Conservation (phyloP, 2,113 vertebrate genomes). For the Scalopus aquaticus region DNA sequence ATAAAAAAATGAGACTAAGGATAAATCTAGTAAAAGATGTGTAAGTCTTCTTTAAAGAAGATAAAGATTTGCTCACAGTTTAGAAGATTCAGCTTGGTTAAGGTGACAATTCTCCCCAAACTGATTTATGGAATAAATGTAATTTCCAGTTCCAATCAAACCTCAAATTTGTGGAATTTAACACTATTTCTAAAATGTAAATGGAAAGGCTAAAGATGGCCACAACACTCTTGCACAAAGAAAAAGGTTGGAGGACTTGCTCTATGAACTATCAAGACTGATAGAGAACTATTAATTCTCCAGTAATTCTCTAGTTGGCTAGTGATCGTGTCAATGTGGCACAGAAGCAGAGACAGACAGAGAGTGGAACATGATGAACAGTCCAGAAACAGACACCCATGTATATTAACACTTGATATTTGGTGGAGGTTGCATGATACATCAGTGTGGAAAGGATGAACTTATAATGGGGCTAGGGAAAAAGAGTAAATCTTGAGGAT, state of each 20-base stretch:
- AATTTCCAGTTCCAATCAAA: background rate
- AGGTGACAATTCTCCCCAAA: background rate
- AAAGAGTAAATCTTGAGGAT: background rate
- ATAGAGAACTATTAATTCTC: background rate
- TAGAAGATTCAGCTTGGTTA: background rate
- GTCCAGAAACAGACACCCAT: background rate
- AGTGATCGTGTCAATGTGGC: background rate
- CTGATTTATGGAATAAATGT: conserved; percentile 9
- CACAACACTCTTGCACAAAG: background rate
- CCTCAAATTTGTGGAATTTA: background rate
- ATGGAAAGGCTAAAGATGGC: background rate
- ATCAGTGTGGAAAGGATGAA: background rate
- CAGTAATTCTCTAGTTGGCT: no score
- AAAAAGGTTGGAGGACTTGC: background rate
- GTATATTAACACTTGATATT: background rate
- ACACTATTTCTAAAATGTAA: background rate
- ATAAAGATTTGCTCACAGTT: background rate
- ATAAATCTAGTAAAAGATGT: conserved; percentile 34
- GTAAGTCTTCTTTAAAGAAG: background rate
- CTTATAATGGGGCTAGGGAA: background rate
- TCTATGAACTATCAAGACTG: background rate
- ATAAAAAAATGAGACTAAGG: background rate
- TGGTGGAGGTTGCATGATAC: background rate
- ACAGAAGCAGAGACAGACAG: background rate
- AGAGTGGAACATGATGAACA: background rate